Conservation (phyloP, 2,888 invertebrate genomes). For the Amphipyra tragopoginis region DNA sequence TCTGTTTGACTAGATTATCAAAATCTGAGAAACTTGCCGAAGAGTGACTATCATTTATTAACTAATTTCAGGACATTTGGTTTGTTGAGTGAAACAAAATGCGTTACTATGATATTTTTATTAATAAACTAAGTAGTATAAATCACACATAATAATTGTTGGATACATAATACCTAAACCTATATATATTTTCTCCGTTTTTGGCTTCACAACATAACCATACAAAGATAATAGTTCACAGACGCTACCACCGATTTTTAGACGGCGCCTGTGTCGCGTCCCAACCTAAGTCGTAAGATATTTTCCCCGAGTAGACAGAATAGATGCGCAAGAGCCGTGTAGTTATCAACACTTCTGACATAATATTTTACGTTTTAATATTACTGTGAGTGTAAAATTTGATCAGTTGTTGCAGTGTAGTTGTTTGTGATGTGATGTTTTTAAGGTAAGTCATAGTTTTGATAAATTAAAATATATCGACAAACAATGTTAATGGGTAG, state of each 20-base stretch:
- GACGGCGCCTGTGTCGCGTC: constrained; percentile 33
- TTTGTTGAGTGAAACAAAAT: constrained; percentile 23
- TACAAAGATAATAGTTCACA: constrained; percentile 33
- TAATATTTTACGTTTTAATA: constrained; percentile 37
- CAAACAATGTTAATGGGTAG: constrained; percentile 37
- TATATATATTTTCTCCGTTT: constrained; percentile 32
- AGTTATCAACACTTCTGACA: constrained; percentile 38
- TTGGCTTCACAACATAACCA: constrained; percentile 32
- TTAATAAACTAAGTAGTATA: constrained; percentile 30
- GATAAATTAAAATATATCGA: constrained; percentile 38
- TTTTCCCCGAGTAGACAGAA: constrained; percentile 37
- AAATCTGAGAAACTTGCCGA: constrained; percentile 16
- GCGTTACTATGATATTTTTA: constrained; percentile 21
- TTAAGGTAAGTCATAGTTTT: constrained; percentile 36
- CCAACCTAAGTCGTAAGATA: constrained; percentile 32
- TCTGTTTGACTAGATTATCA: constrained; percentile 17
- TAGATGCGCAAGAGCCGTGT: constrained; percentile 38
- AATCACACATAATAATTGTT: constrained; percentile 35
- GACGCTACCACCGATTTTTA: constrained; percentile 37
- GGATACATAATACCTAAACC: constrained; percentile 35
- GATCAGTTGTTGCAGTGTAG: constrained; percentile 40
- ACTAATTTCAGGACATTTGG: constrained; percentile 19
- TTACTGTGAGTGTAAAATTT: constrained; percentile 39
- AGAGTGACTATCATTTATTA: constrained; percentile 16
- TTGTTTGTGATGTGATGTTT: constrained; percentile 40